Base-by-base conservation (phyloP, 2,888 invertebrate species). In the Pandemis corylana region DNA sequence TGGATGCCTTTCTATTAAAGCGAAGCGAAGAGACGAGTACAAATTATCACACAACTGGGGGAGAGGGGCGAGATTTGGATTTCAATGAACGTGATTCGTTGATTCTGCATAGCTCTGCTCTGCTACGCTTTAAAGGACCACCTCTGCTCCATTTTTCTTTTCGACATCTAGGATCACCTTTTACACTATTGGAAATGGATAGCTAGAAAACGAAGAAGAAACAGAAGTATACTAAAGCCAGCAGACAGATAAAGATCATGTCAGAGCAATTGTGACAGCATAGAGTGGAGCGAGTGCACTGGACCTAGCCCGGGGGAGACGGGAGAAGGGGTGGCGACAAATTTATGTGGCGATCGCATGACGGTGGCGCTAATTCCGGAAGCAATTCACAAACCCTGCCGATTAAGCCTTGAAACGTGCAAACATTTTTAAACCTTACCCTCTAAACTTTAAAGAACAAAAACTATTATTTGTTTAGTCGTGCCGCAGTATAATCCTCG, bases 261-360 rank as follows among this genome's bases (percentile, higher is more conserved):
- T 83, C 78, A 62, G 78, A 82, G 78, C 80, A 80, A 83, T 83
- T 79, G 83, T 81, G 83, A 84, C 84, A 75, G 78, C 80, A 84
- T 82, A 78, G 78, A 76, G 77, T 79, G 69, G n/a, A 42, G 42
- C 51, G 56, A 56, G 20, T 65, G 61, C 65, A 69, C 65, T 28
- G 63, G 77, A 74, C 72, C 75, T 15, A 46, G 12, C 46, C 46
- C 46, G 5, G 42, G 64, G 7, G 78, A 76, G 78, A 13, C 7
- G 80, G 80, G 77, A 79, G 80, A 76, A 51, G 51, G 79, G 80
- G 82, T 80, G 85, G 82, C 84, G 89, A 89, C 87, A 88, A 88
- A 91, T 93, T 92, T 91, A 93, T 90, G 87, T 77, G 81, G 77
- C 80, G 85, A 89, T 92, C 83, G 88, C 89, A 89, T 90, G 89